A percentile compares a stretch with the other conserved stretches of the same genome.
These are phyloP conservation scores for Semicossyphus pulcher DNA, from an alignment of 2,113 vertebrate genomes.

Conservation along the genomic window DNA sequence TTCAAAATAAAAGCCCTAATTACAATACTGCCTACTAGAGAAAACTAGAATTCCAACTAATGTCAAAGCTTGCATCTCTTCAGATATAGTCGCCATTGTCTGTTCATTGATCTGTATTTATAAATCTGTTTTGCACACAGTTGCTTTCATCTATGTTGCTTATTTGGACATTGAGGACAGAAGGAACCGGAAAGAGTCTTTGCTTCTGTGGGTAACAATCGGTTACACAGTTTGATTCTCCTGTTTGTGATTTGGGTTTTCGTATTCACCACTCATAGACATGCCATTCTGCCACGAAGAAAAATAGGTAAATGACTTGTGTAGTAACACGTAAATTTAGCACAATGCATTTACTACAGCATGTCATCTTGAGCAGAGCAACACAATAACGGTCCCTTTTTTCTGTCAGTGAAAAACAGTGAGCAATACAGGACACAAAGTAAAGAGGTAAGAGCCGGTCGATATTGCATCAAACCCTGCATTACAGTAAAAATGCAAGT, in stretches of 20 bases:
- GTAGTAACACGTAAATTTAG: not conserved
- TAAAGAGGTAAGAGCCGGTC: constrained; percentile 16
- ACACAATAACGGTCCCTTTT: not conserved
- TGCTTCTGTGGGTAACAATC: constrained; percentile 15
- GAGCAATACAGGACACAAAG: not conserved
- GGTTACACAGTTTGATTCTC: constrained; percentile 9
- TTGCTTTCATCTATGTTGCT: constrained; percentile 13
- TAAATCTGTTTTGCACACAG: constrained; percentile 38
- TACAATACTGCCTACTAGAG: too few species aligned
- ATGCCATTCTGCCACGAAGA: not conserved
- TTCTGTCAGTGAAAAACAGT: constrained; percentile 30
- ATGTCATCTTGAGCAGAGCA: not conserved
- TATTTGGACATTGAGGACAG: not conserved
- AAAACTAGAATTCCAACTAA: too few species aligned
- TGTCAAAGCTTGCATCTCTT: not conserved
- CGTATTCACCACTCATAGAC: not conserved
- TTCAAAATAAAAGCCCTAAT: too few species aligned
- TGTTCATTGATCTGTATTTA: not conserved
- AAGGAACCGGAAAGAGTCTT: not conserved
- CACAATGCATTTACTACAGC: not conserved
- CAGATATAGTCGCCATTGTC: not conserved
- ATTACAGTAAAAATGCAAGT: not conserved
- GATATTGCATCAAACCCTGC: not conserved
- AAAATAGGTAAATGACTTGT: constrained; percentile 16
- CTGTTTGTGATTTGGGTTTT: constrained; percentile 10